Base-by-base conservation (phyloP, 2,797 vertebrate species). In the Orientallactaga sibirica region DNA sequence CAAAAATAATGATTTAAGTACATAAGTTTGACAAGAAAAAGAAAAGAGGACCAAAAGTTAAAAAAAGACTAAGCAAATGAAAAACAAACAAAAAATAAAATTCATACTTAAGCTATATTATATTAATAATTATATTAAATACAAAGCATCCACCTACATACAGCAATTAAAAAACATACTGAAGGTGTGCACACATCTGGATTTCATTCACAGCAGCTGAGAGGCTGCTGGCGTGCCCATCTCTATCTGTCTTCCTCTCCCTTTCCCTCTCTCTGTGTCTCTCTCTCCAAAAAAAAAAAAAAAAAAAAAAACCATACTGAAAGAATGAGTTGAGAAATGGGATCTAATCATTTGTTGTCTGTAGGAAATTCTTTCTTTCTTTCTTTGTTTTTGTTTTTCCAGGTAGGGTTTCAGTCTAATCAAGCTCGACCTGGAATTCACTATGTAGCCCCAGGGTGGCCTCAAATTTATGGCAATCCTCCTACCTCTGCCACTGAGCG, bases 41-140 rank as follows among this genome's bases (percentile, higher is more conserved):
- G 15, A 25, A 85, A 64, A 66, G 9, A 61, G 25, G 48, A 79
- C 62, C 27, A 33, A 87, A 77, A 77, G 19, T 25, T 25, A 2
- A 48, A 64, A 73, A 41, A 18, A 84, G 7, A 58, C 15, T 7
- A 74, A 75, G 71, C 2, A 37, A 12, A 68, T 52, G 27, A 55
- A 27, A 41, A 12, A 43, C 61, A 37, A 16, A 83, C 4, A 61
- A 24, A 3, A 75, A 77, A 82, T 2, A 43, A 16, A 71, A 37
- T 22, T 33, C 41, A 74, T 11, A 33, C 2, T 48, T 78, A 85
- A 68, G 7, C 15, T n/a, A 79, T 84, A 74, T 22, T 5, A 67
- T 22, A 61, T 29, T 58, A 64, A 68, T 76, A 82, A 74, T 43
- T 67, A 58, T 11, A 80, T 74, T 85, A 93, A 78, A 79, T 80